phyloP scores from a whole-genome alignment of 2,797 vertebrate species.

The Acanthurus tractus region DNA sequence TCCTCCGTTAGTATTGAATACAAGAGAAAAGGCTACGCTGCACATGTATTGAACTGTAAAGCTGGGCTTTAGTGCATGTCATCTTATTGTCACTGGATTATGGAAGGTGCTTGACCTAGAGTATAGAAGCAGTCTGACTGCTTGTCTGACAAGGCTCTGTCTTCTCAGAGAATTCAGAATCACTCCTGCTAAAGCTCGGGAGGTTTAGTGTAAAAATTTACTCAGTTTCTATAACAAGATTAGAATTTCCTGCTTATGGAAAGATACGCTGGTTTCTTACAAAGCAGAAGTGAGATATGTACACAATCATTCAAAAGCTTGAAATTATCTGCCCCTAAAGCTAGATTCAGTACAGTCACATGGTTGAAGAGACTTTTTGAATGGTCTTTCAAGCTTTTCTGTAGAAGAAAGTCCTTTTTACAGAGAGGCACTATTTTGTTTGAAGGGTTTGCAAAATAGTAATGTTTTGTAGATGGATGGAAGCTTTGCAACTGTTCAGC shows the following conservation, averaged over 20 bases:
- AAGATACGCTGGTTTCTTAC: background rate
- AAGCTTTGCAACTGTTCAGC: background rate
- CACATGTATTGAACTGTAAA: slow-evolving; percentile 16
- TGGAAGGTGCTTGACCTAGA: slow-evolving; percentile 33
- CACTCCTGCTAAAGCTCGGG: background rate
- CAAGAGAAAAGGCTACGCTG: slow-evolving; percentile 1
- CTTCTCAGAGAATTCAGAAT: slow-evolving; percentile 14
- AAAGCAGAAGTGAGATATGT: slow-evolving; percentile 3
- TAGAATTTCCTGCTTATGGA: background rate
- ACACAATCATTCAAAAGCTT: background rate
- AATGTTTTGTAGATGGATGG: background rate
- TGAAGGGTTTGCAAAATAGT: background rate
- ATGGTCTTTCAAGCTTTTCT: background rate
- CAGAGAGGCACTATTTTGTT: background rate
- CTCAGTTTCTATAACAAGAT: background rate
- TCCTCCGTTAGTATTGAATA: slow-evolving; percentile 15
- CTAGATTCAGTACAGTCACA: too few relatives aligned
- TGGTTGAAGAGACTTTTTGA: background rate
- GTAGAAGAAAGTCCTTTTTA: background rate
- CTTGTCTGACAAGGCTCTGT: slow-evolving; percentile 31
- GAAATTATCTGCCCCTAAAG: background rate
- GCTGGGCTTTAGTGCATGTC: slow-evolving; percentile 9
- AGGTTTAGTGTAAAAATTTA: slow-evolving; percentile 11
- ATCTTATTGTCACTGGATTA: slow-evolving; percentile 39
- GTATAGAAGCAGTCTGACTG: slow-evolving; percentile 40